phyloP scores from a whole-genome alignment of 2,113 vertebrate species.

The Osmerus mordax region DNA sequence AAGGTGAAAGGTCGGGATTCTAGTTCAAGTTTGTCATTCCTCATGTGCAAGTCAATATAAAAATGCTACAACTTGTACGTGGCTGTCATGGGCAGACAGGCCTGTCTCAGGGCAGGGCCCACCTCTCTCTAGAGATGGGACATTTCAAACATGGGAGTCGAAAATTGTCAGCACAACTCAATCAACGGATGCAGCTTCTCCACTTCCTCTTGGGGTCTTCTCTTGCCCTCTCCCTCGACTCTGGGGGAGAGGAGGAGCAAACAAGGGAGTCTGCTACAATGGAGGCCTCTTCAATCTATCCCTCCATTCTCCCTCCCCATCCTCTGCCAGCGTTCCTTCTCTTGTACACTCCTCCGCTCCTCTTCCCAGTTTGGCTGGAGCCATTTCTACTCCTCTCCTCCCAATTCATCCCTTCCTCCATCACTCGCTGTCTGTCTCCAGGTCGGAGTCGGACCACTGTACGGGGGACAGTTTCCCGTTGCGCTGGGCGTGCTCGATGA shows the following conservation, averaged over 20 bases:
- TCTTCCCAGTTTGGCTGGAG: slow-evolving; percentile 32
- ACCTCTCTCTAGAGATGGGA: not conserved
- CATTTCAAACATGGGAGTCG: slow-evolving; percentile 48
- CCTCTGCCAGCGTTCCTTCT: not conserved
- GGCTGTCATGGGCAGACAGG: slow-evolving; percentile 45
- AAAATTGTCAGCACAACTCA: slow-evolving; percentile 62
- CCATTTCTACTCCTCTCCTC: slow-evolving; percentile 11
- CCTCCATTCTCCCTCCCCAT: slow-evolving; percentile 26
- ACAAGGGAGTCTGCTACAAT: slow-evolving; percentile 27
- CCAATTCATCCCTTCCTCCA: not conserved
- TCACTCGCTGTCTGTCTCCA: slow-evolving; percentile 81
- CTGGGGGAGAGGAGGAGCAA: slow-evolving; percentile 31
- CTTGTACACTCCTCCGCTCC: slow-evolving; percentile 17
- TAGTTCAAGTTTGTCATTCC: slow-evolving; percentile 71
- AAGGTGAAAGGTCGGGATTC: slow-evolving; percentile 36
- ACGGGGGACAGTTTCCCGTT: slow-evolving; percentile 71
- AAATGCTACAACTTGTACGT: slow-evolving; percentile 76
- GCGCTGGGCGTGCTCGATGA: slow-evolving; percentile 75
- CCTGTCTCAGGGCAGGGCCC: slow-evolving; percentile 16
- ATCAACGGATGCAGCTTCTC: slow-evolving; percentile 21
- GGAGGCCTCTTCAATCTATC: slow-evolving; percentile 15
- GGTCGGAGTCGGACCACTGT: slow-evolving; percentile 80
- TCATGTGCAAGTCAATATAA: slow-evolving; percentile 75
- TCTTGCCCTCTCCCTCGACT: slow-evolving; percentile 1
- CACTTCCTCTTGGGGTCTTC: slow-evolving; percentile 7